Percentiles rank a stretch among this genome's conserved stretches.
Evolutionary conservation across 2,113 vertebrate genomes (phyloP).

Genomic region (Epinephelus moara): DNA sequence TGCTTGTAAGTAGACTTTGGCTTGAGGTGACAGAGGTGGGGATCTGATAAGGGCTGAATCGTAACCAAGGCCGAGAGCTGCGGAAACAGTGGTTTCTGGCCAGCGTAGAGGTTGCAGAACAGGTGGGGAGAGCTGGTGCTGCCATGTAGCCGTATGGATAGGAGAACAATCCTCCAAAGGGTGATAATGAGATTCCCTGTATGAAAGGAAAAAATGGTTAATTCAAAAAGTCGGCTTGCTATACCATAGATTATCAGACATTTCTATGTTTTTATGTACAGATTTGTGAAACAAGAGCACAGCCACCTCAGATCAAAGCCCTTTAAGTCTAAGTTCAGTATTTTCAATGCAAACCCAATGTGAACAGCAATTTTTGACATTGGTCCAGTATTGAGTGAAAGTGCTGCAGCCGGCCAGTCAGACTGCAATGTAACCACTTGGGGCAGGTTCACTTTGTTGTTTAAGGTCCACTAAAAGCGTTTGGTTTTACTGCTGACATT

Average conservation of each 20-base stretch:
- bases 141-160: constrained; percentile 94
- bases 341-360: too few species aligned
- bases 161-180: constrained; percentile 93
- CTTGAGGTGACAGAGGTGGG: constrained; percentile 85
- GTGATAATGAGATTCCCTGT: constrained; percentile 92
- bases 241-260: neutral
- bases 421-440: too few species aligned
- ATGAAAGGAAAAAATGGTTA: constrained; percentile 22
- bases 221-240: neutral
- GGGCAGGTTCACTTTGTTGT: too few species aligned
- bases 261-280: neutral
- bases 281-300: neutral
- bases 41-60: constrained; percentile 93
- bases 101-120: constrained; percentile 82
- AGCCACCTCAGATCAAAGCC: neutral
- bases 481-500: too few species aligned
- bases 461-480: too few species aligned
- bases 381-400: too few species aligned
- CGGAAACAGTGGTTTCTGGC: constrained; percentile 87
- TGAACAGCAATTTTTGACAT: too few species aligned
- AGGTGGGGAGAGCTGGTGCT: constrained; percentile 86
- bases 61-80: constrained; percentile 88
- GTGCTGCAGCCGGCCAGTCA: too few species aligned
- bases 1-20: constrained; percentile 84
- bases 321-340: too few species aligned